Percentiles rank a stretch among this genome's conserved stretches.
Evolutionary conservation across 1,140 invertebrate species (phyloP).

Genomic region (Pantala flavescens): DNA sequence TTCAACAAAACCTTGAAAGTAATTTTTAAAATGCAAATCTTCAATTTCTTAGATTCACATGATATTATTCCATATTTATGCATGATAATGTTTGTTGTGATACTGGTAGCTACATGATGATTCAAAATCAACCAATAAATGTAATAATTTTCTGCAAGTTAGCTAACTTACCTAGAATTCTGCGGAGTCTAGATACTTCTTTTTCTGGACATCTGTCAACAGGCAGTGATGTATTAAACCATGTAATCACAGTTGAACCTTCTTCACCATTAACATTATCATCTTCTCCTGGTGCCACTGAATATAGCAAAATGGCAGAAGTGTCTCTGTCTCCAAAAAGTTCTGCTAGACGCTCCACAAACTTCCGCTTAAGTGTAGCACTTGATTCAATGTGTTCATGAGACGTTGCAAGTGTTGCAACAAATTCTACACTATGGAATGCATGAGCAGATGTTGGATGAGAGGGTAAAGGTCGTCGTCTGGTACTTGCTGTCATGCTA

Average conservation of each 20-base stretch:
- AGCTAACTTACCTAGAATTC: neutral
- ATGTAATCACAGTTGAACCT: constrained; percentile 57
- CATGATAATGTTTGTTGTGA: no score
- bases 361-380: constrained; percentile 55
- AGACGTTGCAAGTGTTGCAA: constrained; percentile 62
- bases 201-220: constrained; percentile 60
- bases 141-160: no score
- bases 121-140: no score
- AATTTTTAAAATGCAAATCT: no score
- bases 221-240: constrained; percentile 63
- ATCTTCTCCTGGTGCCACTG: neutral
- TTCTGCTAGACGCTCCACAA: constrained; percentile 63
- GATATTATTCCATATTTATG: no score
- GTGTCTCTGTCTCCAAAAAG: constrained; percentile 66
- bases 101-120: no score
- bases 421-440: constrained; percentile 58
- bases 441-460: constrained; percentile 28
- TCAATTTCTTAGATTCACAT: no score
- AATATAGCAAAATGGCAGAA: constrained; percentile 42
- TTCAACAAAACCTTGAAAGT: no score
- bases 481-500: constrained; percentile 20
- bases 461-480: neutral
- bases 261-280: constrained; percentile 30
- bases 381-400: constrained; percentile 60
- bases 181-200: constrained; percentile 41